Percentiles rank a stretch among this genome's conserved stretches.
Evolutionary conservation across 2,113 vertebrate species (phyloP).

Genomic region (Alligator mississippiensis): DNA sequence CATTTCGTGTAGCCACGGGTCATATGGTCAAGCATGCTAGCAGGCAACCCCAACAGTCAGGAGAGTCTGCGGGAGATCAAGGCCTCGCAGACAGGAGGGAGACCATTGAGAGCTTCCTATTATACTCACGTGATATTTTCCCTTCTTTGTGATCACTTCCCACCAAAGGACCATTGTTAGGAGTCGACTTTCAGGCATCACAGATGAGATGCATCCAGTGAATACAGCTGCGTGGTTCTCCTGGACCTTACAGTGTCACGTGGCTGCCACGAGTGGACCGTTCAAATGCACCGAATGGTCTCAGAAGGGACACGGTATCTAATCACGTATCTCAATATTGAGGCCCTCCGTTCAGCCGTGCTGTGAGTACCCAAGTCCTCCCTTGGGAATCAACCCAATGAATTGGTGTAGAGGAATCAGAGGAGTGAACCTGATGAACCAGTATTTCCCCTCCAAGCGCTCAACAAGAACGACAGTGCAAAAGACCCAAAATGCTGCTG

Average conservation of each 20-base stretch:
- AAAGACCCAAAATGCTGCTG: background rate
- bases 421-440: background rate
- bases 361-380: background rate
- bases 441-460: background rate
- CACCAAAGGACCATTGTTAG: background rate
- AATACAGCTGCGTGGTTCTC: background rate
- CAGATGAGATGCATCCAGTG: background rate
- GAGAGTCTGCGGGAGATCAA: background rate
- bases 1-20: background rate
- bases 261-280: background rate
- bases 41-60: background rate
- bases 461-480: conserved; percentile 12
- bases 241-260: background rate
- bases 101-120: conserved; percentile 11
- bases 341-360: background rate
- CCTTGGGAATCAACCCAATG: background rate
- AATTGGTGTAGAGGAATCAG: background rate
- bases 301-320: background rate
- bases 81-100: background rate
- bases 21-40: background rate
- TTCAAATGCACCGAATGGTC: background rate
- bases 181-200: background rate
- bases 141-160: background rate
- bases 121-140: background rate
- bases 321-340: background rate